phyloP scores from a whole-genome alignment of 2,113 vertebrate genomes.

The Dinomys branickii region DNA sequence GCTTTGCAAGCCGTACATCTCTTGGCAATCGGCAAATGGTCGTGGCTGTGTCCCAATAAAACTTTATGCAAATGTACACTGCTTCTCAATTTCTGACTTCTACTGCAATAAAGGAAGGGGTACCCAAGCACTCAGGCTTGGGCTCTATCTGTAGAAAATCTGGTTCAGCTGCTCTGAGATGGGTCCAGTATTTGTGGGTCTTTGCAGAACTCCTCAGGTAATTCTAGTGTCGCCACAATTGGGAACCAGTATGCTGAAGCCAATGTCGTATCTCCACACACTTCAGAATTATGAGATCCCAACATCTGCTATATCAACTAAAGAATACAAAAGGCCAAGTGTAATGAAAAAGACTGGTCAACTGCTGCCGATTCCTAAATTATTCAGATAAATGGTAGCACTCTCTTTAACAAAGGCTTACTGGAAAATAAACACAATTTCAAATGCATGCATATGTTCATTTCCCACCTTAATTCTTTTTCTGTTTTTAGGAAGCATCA shows the following conservation, averaged over 20 bases:
- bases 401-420: neutral
- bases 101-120: neutral
- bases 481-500: slow-evolving; percentile 21
- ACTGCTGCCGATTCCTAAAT: slow-evolving; percentile 13
- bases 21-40: neutral
- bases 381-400: neutral
- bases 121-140: neutral
- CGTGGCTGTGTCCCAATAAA: slow-evolving; percentile 4
- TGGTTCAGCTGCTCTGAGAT: neutral
- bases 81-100: neutral
- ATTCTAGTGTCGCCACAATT: neutral
- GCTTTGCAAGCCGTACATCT: neutral
- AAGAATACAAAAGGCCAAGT: neutral
- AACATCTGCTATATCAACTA: neutral
- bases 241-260: neutral
- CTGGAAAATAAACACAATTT: neutral
- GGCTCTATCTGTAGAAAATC: neutral
- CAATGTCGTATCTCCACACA: neutral
- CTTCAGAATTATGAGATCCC: neutral
- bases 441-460: neutral
- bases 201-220: neutral
- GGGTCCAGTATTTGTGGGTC: neutral
- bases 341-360: neutral
- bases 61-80: slow-evolving; percentile 1
- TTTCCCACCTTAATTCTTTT: neutral